phyloP scores from a whole-genome alignment of 2,888 invertebrate genomes.

The Spialia ferax region DNA sequence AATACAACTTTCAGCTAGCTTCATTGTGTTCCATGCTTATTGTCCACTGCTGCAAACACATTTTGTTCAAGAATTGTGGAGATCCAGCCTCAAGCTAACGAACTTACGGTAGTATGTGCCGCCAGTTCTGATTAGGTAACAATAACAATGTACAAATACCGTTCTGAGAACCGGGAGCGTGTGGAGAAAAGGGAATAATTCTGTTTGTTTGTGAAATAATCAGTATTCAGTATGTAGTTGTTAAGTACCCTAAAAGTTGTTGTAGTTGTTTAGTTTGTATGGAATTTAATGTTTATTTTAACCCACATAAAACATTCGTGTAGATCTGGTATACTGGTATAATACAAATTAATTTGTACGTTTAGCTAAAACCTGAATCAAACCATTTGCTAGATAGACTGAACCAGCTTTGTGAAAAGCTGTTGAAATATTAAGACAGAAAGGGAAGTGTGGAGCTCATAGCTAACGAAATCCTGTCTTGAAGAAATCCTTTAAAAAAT shows the following conservation, averaged over 20 bases:
- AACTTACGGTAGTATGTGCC: constrained; percentile 9
- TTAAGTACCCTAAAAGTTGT: neutral
- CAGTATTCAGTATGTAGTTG: neutral
- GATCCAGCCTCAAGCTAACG: constrained; percentile 29
- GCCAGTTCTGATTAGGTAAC: constrained; percentile 13
- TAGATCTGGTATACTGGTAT: too few relatives aligned
- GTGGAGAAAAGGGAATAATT: neutral
- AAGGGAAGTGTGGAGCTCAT: too few relatives aligned
- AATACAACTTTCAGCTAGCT: constrained; percentile 58
- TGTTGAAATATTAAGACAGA: too few relatives aligned
- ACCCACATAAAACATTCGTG: too few relatives aligned
- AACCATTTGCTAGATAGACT: too few relatives aligned
- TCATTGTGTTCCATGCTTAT: constrained; percentile 41
- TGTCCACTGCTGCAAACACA: constrained; percentile 23
- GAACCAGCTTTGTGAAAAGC: too few relatives aligned
- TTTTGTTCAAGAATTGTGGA: constrained; percentile 25
- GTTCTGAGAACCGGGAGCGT: neutral
- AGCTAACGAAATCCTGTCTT: neutral
- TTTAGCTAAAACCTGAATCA: too few relatives aligned
- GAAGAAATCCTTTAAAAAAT: neutral
- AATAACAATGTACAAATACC: constrained; percentile 8
- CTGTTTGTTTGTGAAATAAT: neutral
- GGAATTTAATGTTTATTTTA: constrained; percentile 3
- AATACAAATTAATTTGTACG: too few relatives aligned
- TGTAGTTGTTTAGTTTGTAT: constrained; percentile 1